These are phyloP conservation scores for Eurosta solidaginis DNA, from an alignment of 1,140 invertebrate genomes.

Conservation along the genomic window DNA sequence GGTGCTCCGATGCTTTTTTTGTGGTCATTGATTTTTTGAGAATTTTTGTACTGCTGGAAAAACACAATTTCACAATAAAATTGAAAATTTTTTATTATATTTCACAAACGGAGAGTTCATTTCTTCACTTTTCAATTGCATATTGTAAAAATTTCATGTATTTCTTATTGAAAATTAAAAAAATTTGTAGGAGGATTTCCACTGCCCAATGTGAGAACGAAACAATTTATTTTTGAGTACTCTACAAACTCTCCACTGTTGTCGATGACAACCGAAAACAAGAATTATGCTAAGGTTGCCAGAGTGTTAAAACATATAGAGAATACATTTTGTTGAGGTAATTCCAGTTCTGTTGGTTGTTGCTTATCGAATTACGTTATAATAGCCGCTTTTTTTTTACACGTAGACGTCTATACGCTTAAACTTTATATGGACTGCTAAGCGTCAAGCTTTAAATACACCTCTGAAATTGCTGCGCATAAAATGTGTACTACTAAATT, in stretches of 20 bases:
- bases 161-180: slow-evolving; percentile 1
- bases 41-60: slow-evolving; percentile 2
- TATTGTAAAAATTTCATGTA: background rate
- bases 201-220: slow-evolving; percentile 13
- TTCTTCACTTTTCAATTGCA: background rate
- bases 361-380: too few relatives aligned
- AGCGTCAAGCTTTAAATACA: too few relatives aligned
- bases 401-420: too few relatives aligned
- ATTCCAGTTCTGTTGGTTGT: too few relatives aligned
- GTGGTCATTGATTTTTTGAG: slow-evolving; percentile 32
- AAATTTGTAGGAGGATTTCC: background rate
- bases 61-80: background rate
- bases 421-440: too few relatives aligned
- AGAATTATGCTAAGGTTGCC: background rate
- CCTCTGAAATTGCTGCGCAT: too few relatives aligned
- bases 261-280: slow-evolving; percentile 22
- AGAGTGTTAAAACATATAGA: too few relatives aligned
- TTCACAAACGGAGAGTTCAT: background rate
- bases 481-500: too few relatives aligned
- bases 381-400: too few relatives aligned
- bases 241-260: slow-evolving; percentile 25
- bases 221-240: background rate
- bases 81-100: background rate
- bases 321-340: too few relatives aligned
- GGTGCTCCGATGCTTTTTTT: background rate